A percentile compares a stretch with the other conserved stretches of the same genome.
These are phyloP conservation scores for Pelecanus crispus DNA, from an alignment of 2,113 vertebrate species.

Conservation along the genomic window DNA sequence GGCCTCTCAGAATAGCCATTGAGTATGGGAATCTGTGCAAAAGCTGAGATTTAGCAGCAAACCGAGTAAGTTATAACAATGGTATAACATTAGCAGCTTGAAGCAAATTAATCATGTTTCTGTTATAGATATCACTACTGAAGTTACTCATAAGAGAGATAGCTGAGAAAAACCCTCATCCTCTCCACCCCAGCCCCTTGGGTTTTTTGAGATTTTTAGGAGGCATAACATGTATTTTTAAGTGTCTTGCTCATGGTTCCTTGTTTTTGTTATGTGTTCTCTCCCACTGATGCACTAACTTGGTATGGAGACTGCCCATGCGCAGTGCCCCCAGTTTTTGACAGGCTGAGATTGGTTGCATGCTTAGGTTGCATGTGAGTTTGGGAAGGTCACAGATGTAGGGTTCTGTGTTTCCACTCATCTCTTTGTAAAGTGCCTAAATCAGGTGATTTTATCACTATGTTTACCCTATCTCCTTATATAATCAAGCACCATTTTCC, in stretches of 20 bases:
- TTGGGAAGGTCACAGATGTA: background rate
- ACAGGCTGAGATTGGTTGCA: background rate
- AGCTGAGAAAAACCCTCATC: background rate
- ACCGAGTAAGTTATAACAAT: background rate
- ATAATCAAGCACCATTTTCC: background rate
- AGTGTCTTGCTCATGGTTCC: background rate
- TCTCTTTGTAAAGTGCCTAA: background rate
- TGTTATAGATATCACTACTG: background rate
- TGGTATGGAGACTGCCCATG: background rate
- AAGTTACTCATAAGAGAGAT: background rate
- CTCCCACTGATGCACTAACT: background rate
- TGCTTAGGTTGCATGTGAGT: background rate
- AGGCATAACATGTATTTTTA: background rate
- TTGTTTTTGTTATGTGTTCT: background rate
- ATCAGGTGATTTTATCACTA: background rate
- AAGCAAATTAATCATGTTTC: background rate
- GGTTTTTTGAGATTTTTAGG: background rate
- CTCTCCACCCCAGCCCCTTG: background rate
- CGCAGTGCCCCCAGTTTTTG: background rate
- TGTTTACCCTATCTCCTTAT: background rate
- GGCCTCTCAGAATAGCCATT: background rate
- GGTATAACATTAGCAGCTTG: background rate
- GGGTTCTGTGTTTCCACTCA: background rate
- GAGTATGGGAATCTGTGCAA: background rate
- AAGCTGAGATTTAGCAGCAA: background rate